phyloP scores from a whole-genome alignment of 2,113 vertebrate species.

The Lampris incognitus region DNA sequence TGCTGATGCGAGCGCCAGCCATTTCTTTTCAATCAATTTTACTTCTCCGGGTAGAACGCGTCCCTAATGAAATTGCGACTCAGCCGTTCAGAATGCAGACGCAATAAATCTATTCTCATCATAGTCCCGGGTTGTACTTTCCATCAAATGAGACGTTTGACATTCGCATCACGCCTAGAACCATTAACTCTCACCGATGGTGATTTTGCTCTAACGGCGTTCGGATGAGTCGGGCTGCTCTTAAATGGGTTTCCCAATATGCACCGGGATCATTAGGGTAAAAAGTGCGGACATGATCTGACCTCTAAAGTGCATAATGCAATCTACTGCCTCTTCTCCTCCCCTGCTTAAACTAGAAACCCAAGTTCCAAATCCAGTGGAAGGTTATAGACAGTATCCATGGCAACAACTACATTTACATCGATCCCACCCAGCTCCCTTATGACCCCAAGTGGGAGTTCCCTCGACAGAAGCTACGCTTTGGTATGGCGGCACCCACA shows the following conservation, averaged over 20 bases:
- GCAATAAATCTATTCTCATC: conserved; percentile 21
- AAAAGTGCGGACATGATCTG: conserved; percentile 46
- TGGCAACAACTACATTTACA: conserved; percentile 94
- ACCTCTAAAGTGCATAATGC: conserved; percentile 33
- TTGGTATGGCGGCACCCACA: conserved; percentile 81
- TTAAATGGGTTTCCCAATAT: conserved; percentile 36
- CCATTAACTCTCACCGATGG: conserved; percentile 30
- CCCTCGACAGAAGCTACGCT: conserved; percentile 92
- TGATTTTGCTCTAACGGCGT: conserved; percentile 20
- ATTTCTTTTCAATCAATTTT: conserved; percentile 41
- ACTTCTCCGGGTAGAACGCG: conserved; percentile 31
- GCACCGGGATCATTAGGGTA: conserved; percentile 33
- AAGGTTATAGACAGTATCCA: conserved; percentile 94
- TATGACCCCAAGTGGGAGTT: conserved; percentile 98
- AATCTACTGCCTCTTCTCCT: conserved; percentile 10
- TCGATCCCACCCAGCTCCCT: conserved; percentile 93
- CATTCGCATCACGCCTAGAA: conserved; percentile 34
- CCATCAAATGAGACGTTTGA: conserved; percentile 38
- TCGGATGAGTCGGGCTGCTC: conserved; percentile 66
- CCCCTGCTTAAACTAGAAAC: conserved; percentile 83
- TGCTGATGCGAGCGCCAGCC: conserved; percentile 5
- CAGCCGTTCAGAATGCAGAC: conserved; percentile 34
- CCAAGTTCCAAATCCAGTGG: conserved; percentile 95
- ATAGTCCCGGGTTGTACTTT: neutral
- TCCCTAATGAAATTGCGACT: conserved; percentile 52